A percentile compares a stretch with the other conserved stretches of the same genome.
Evolutionary conservation across 2,888 invertebrate species (phyloP).

Genomic region (Cenopis cana): DNA sequence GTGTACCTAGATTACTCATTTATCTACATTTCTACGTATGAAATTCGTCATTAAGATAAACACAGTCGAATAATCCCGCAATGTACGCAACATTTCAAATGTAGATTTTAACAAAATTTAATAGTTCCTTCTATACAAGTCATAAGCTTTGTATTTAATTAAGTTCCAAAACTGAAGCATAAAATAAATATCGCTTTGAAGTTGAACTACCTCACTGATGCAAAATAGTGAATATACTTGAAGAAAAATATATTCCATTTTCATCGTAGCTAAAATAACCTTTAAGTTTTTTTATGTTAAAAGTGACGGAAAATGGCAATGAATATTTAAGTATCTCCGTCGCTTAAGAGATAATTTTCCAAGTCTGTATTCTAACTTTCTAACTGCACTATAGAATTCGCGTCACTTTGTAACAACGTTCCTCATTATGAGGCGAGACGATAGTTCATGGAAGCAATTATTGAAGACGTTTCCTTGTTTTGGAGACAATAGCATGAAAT

Average conservation of each 20-base stretch:
- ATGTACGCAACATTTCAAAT: neutral
- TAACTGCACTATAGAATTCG: neutral
- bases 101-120: neutral
- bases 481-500: too few relatives aligned
- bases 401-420: neutral
- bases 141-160: neutral
- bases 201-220: neutral
- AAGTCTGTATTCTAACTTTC: constrained; percentile 26
- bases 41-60: neutral
- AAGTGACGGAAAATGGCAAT: constrained; percentile 12
- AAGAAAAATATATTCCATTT: constrained; percentile 10
- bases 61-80: neutral
- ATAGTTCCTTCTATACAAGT: neutral
- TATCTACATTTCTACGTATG: too few relatives aligned
- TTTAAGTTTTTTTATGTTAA: neutral
- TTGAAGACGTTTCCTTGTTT: too few relatives aligned
- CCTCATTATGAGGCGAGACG: neutral
- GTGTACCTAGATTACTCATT: too few relatives aligned
- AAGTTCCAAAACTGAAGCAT: neutral
- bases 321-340: constrained; percentile 25
- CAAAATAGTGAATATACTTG: neutral
- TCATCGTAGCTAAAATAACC: constrained; percentile 11
- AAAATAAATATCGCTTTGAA: neutral
- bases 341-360: constrained; percentile 3
- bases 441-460: too few relatives aligned